Percentiles rank a stretch among this genome's conserved stretches.
These are phyloP conservation scores for Hetaerina americana DNA, from an alignment of 1,140 invertebrate genomes.

Conservation along the genomic window DNA sequence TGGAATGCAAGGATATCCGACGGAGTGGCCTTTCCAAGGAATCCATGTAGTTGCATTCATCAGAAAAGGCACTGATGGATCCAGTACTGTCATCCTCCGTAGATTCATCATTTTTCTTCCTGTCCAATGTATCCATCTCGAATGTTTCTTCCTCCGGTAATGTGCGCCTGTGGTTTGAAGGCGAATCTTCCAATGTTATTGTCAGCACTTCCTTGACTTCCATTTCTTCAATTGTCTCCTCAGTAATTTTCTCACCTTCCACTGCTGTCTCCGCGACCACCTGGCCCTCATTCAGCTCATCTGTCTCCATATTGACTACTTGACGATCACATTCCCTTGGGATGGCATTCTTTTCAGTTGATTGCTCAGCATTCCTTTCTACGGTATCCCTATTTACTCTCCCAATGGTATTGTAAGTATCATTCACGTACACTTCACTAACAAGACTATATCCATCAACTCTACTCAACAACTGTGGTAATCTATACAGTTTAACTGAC, in stretches of 20 bases:
- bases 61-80: conserved; percentile 16
- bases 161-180: conserved; percentile 49
- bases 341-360: background rate
- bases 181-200: conserved; percentile 63
- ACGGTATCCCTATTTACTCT: background rate
- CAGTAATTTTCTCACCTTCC: background rate
- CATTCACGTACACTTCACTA: conserved; percentile 64
- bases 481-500: conserved; percentile 23
- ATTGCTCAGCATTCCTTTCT: background rate
- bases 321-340: background rate
- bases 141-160: conserved; percentile 55
- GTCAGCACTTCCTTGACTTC: conserved; percentile 55
- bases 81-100: background rate
- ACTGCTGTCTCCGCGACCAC: background rate
- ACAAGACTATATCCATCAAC: conserved; percentile 49
- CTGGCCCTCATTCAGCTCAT: background rate
- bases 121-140: conserved; percentile 69
- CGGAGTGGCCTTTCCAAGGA: conserved; percentile 37
- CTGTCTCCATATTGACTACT: background rate
- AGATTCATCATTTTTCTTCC: conserved; percentile 43
- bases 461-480: conserved; percentile 34
- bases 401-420: conserved; percentile 53
- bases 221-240: conserved; percentile 8
- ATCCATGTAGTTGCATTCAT: conserved; percentile 29
- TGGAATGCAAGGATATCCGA: conserved; percentile 39